Base-by-base conservation (phyloP, 1,140 invertebrate species). In the Macrobrachium rosenbergii region DNA sequence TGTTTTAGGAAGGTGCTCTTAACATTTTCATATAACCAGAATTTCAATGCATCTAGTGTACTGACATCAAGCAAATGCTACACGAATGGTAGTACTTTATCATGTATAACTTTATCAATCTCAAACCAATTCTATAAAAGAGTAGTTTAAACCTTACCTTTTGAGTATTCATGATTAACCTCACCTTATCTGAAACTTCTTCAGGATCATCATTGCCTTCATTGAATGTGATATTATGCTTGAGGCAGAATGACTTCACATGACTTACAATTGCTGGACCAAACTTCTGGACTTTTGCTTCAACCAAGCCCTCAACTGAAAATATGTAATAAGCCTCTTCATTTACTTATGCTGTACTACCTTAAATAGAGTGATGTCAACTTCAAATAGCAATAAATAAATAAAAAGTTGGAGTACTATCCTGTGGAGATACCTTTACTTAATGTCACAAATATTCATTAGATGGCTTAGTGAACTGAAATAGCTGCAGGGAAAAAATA, bases 281-380 rank as follows among this genome's bases (percentile, higher is more conserved):
- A 92, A 94, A 95, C 88, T 93, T 93, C 67, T 92, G 90, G n/a
- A 93, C 93, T 91, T 94, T 94, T 1, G 92, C 92, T 90, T 93
- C 92, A 8, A 93, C 92, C 88, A 95, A 93, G 69, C 94, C 94
- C 90, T 94, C 94, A 87, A 94, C 92, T 91, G 91, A 91, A 63
- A 90, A 64, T 8, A 16, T 86, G 37, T 60, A 45, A 67, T 63
- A 43, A 75, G 43, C 6, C 2, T 73, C 2, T 45, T 45, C n/a
- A n/a, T 17, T 8, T 21, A 59, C 10, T 23, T n/a, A 79, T 59
- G 0, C 59, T 10, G 62, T 90, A 89, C 5, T 12, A 60, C 64
- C 64, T 21, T 19, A 37, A 21, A 16, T 28, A 62, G 37, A 2
- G n/a, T 64, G n/a, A 59, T 21, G 75, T 21, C 2, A 19, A 73